Evolutionary conservation across 2,888 invertebrate genomes (phyloP), one percentile per base, ranked within the genome.

Genomic region (Lepidochrysops patricia): DNA sequence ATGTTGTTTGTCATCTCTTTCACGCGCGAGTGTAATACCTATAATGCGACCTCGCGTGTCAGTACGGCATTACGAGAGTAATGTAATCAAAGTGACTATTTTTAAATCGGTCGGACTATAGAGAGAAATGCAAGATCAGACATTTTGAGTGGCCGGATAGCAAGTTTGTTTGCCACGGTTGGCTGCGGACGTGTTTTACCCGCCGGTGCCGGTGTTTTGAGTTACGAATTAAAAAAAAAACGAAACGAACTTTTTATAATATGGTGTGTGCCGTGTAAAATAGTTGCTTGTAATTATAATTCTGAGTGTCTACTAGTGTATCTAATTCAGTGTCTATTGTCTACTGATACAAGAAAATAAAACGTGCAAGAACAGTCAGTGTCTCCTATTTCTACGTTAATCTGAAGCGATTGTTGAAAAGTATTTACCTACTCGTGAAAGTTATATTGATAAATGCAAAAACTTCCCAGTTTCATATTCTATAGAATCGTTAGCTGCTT

Each of bases 131-230:
- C 70, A 72, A 71, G 77, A 72, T 70, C 69, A 69, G 68, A 67
- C 62, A 70, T 67, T 71, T 69, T 68, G 64, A 66, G 65, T 66
- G 74, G 72, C 70, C 68, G 72, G 64, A 67, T 65, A 69, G 69
- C 80, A 78, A 81, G 84, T 84, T 84, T 79, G 82, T 82, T 79
- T 79, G 77, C 75, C 70, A 75, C 80, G 77, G 74, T 76, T 75
- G 76, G 75, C 73, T 72, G 72, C 76, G 82, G 75, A 74, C 74
- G 84, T 80, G 84, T 80, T 69, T 75, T 73, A 74, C 74, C 68
- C 72, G 43, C 43, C 43, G 43, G 43, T 43, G 74, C 72, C 75
- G 78, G 74, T 70, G 72, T 72, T 70, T 72, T 73, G 74, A 75
- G 73, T 75, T 80, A 77, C 79, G 77, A 80, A 82, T 76, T 80